Evolutionary conservation across 2,797 vertebrate species (phyloP).

Genomic region (Linurgus olivaceus): DNA sequence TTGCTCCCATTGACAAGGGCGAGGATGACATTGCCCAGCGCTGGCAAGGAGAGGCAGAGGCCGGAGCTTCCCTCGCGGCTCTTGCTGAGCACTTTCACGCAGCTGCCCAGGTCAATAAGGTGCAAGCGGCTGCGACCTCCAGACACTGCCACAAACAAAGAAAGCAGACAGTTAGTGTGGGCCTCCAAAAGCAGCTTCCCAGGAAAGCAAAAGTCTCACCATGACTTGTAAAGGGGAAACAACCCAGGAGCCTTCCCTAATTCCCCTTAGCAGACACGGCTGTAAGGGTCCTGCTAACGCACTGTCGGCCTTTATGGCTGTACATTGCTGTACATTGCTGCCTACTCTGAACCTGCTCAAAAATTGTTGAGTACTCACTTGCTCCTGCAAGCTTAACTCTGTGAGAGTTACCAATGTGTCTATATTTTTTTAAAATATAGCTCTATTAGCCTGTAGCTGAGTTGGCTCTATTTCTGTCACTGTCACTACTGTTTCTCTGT

Average conservation of each 20-base stretch:
- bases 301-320: neutral
- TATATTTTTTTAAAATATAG: neutral
- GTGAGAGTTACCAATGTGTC: neutral
- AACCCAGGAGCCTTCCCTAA: neutral
- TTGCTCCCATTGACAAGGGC: constrained; percentile 93
- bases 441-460: neutral
- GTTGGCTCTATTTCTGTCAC: neutral
- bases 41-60: constrained; percentile 88
- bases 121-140: constrained; percentile 91
- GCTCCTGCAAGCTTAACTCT: neutral
- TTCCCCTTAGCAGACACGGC: neutral
- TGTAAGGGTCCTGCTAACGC: neutral
- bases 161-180: constrained; percentile 6
- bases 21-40: constrained; percentile 89
- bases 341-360: neutral
- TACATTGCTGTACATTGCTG: neutral
- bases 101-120: constrained; percentile 93
- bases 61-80: constrained; percentile 83
- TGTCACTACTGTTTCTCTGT: neutral
- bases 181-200: neutral
- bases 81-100: constrained; percentile 86
- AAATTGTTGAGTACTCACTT: neutral
- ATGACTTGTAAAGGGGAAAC: neutral
- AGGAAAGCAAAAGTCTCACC: neutral
- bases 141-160: constrained; percentile 78